These are phyloP conservation scores for Scaptomyza polygonia DNA, from an alignment of 2,888 invertebrate genomes.

Conservation along the genomic window DNA sequence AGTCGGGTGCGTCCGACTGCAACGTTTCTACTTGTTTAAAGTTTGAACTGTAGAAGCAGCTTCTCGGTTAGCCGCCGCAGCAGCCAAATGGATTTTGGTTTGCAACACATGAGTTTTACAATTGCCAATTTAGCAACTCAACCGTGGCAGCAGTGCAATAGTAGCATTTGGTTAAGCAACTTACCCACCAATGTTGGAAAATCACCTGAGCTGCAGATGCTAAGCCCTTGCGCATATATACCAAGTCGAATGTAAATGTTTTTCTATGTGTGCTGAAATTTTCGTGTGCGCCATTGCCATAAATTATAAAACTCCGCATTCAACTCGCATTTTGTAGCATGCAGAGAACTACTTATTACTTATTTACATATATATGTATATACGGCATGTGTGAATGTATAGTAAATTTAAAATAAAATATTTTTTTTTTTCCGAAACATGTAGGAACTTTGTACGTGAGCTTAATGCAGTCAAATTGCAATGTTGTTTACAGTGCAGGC, in stretches of 20 bases:
- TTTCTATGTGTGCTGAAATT: slow-evolving; percentile 2
- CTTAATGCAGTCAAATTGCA: slow-evolving; percentile 8
- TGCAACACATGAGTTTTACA: slow-evolving; percentile 34
- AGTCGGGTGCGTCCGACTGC: too few relatives aligned
- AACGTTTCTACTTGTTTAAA: too few relatives aligned
- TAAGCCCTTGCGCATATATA: slow-evolving; percentile 25
- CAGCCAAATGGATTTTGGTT: slow-evolving; percentile 12
- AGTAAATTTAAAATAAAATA: slow-evolving; percentile 18
- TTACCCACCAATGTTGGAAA: neutral
- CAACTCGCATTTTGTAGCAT: neutral
- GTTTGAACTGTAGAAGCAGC: slow-evolving; percentile 34
- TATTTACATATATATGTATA: neutral
- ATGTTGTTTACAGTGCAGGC: slow-evolving; percentile 4
- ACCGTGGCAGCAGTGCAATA: slow-evolving; percentile 13
- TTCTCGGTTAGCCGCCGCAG: slow-evolving; percentile 39
- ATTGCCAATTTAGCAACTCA: slow-evolving; percentile 37
- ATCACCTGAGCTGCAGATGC: slow-evolving; percentile 11
- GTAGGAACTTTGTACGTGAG: neutral
- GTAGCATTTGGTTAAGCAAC: slow-evolving; percentile 2
- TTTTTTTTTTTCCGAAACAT: neutral
- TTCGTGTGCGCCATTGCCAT: slow-evolving; percentile 15
- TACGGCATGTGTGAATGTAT: neutral
- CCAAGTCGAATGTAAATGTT: slow-evolving; percentile 12
- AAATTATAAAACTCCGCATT: slow-evolving; percentile 14
- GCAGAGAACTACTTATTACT: neutral